Base-by-base conservation (phyloP, 2,113 vertebrate species). In the Forbesichthys papilliferus region DNA sequence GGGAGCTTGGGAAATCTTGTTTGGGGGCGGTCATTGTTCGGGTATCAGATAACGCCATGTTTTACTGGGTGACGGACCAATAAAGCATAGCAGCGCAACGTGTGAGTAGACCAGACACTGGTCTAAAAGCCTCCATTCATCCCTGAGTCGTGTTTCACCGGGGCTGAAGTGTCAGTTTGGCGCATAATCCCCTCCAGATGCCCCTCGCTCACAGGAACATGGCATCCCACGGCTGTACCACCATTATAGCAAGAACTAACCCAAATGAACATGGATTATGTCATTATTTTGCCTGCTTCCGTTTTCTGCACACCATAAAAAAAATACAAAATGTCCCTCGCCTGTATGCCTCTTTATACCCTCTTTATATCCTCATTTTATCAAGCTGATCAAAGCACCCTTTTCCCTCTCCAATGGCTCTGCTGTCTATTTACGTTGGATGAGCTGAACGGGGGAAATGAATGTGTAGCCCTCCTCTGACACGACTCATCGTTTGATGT, bases 121-220 rank as follows among this genome's bases (percentile, higher is more conserved):
- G 74, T 75, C 81, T 86, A 73, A 88, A 88, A 85, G 79, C 85
- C 77, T 70, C 69, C 78, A 84, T 86, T 90, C 88, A 83, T 85
- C 84, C 83, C 83, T 88, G 87, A 90, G 85, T 92, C 83, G 85
- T 86, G 87, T 90, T 91, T 91, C 87, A 88, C 61, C 56, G 57
- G 73, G 78, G 84, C 80, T 83, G 75, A 78, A 80, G 68, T 83
- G 81, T 92, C 89, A 89, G 86, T 69, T 74, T 71, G 73, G 74
- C 72, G 64, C 56, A 73, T 92, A 92, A 91, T 91, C 77, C 88
- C 66, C 84, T 87, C 89, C 92, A 92, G 89, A 93, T 93, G 91
- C 86, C 84, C 80, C 71, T 20, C 36, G 36, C 36, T 42, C 36
- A 2, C 55, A 63, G 73, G 75, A 48, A 68, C 81, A 83, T 77